Conservation (phyloP, 2,113 vertebrate genomes). For the Brachyhypopomus gauderio region DNA sequence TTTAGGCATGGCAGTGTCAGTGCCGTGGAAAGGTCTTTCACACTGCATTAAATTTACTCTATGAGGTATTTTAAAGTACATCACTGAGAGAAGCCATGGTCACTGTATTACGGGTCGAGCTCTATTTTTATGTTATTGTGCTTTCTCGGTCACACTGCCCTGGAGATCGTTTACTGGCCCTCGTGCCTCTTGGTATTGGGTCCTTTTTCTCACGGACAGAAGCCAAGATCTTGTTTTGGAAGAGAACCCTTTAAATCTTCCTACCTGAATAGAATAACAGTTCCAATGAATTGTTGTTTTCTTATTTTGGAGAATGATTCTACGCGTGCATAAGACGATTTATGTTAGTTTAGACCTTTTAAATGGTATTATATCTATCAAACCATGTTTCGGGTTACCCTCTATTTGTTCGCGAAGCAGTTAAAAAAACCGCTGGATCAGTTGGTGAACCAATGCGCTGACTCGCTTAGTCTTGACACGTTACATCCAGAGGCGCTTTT, state of each 20-base stretch:
- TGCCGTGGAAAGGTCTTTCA: background rate
- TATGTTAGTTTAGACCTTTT: no score
- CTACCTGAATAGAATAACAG: background rate
- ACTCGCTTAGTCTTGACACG: no score
- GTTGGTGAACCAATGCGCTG: no score
- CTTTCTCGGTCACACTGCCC: background rate
- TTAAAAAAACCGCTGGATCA: no score
- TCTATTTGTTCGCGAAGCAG: no score
- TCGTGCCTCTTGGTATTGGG: background rate
- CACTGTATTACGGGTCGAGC: background rate
- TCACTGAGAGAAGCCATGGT: background rate
- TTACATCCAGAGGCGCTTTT: no score
- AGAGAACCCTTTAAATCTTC: background rate
- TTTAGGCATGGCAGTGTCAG: background rate
- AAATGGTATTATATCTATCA: no score
- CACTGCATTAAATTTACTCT: background rate
- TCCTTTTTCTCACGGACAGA: conserved; percentile 33
- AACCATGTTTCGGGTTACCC: no score
- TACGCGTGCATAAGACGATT: background rate
- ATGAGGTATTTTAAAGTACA: background rate
- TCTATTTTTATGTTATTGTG: conserved; percentile 5
- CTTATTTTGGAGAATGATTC: background rate
- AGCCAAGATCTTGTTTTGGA: conserved; percentile 29
- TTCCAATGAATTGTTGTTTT: background rate
- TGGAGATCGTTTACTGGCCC: background rate